A percentile compares a stretch with the other conserved stretches of the same genome.
phyloP scores from a whole-genome alignment of 2,888 invertebrate species.

The Mythimna pallens region DNA sequence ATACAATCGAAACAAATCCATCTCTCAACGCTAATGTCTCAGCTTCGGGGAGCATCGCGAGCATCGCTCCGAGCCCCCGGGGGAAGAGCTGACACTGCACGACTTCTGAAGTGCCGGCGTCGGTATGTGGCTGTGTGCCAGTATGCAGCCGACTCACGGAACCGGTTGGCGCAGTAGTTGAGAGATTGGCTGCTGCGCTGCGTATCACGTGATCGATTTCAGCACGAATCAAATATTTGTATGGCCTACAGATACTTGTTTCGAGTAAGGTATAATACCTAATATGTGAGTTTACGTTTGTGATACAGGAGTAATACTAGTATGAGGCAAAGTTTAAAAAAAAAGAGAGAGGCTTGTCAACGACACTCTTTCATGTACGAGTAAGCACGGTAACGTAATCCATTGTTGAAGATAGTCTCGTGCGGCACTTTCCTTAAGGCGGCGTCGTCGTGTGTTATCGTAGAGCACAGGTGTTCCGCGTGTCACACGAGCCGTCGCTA shows the following conservation, averaged over 20 bases:
- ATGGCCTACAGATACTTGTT: too few species aligned
- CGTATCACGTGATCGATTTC: too few species aligned
- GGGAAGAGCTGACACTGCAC: not conserved
- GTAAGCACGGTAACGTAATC: not conserved
- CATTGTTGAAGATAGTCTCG: not conserved
- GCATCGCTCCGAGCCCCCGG: too few species aligned
- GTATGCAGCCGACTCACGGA: too few species aligned
- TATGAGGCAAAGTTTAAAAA: too few species aligned
- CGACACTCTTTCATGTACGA: not conserved
- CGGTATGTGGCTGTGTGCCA: not conserved
- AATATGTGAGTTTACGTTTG: too few species aligned
- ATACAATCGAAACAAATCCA: slow-evolving; percentile 8
- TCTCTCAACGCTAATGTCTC: slow-evolving; percentile 15
- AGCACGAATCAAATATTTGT: too few species aligned
- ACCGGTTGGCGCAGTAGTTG: too few species aligned
- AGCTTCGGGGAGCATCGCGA: not conserved
- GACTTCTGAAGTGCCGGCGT: not conserved
- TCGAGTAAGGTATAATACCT: too few species aligned
- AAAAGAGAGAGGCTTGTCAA: too few species aligned
- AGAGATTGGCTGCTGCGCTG: too few species aligned
- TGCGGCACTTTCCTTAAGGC: not conserved
- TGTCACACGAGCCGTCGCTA: not conserved
- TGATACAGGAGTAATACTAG: too few species aligned
- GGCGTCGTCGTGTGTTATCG: not conserved
- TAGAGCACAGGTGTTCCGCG: not conserved